Evolutionary conservation across 2,113 vertebrate species (phyloP).

Genomic region (Haemorhous mexicanus): DNA sequence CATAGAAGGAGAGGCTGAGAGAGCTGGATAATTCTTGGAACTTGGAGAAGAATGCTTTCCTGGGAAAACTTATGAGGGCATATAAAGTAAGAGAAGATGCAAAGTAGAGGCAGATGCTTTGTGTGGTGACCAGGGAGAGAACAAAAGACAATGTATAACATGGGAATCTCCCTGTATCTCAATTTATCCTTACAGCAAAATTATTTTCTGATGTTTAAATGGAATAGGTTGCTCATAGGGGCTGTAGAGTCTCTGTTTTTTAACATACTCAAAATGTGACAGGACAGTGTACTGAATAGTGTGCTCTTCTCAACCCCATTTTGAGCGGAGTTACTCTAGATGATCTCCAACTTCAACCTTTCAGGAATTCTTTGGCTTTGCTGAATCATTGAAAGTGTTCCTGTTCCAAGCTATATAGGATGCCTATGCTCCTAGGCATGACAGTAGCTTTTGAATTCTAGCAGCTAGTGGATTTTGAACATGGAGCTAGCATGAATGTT

Average conservation of each 20-base stretch:
- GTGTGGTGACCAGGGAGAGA: not conserved
- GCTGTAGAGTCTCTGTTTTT: not conserved
- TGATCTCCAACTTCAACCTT: accelerated
- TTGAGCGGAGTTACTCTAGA: not conserved
- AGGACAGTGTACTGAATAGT: not conserved
- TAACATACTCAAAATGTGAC: not conserved
- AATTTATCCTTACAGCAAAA: not conserved
- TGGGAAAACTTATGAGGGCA: not conserved
- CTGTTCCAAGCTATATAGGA: not conserved
- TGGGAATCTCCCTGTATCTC: not conserved
- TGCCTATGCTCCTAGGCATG: not conserved
- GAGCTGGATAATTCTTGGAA: not conserved
- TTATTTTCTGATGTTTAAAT: not conserved
- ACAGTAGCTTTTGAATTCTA: not conserved
- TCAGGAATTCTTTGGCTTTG: not conserved
- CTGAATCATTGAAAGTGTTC: not conserved
- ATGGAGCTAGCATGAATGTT: not conserved
- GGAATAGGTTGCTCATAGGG: not conserved
- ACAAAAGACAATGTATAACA: not conserved
- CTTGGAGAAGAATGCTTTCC: not conserved
- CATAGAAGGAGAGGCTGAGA: not conserved
- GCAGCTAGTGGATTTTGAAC: not conserved
- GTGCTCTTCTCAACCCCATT: not conserved
- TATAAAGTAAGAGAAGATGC: not conserved
- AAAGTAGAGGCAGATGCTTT: not conserved